phyloP scores from a whole-genome alignment of 2,888 invertebrate genomes.

The Coleophora flavipennella region DNA sequence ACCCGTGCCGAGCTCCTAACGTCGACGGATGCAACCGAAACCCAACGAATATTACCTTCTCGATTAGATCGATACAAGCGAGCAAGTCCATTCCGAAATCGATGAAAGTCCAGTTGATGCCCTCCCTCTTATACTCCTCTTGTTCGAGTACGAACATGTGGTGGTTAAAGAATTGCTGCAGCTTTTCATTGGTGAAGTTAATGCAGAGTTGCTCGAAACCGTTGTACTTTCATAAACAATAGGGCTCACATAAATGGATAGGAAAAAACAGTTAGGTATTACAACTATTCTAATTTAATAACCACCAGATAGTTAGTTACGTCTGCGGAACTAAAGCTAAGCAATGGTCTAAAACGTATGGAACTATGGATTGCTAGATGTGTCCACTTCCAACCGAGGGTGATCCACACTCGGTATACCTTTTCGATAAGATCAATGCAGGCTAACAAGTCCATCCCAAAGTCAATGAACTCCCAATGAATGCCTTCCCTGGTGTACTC shows the following conservation, averaged over 20 bases:
- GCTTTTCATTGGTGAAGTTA: slow-evolving; percentile 98
- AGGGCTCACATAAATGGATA: slow-evolving; percentile 38
- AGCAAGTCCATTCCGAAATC: slow-evolving; percentile 98
- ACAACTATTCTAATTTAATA: slow-evolving; percentile 12
- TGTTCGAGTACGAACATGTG: slow-evolving; percentile 98
- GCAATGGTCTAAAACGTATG: slow-evolving; percentile 21
- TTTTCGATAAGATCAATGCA: slow-evolving; percentile 99
- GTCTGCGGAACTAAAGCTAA: slow-evolving; percentile 33
- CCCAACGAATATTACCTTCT: slow-evolving; percentile 81
- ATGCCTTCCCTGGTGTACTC: slow-evolving; percentile 98
- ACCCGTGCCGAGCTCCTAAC: slow-evolving; percentile 29
- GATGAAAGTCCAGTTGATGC: slow-evolving; percentile 96
- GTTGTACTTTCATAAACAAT: slow-evolving; percentile 80
- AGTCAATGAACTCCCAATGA: slow-evolving; percentile 98
- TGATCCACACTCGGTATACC: slow-evolving; percentile 74
- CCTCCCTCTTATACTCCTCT: slow-evolving; percentile 96
- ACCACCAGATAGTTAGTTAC: slow-evolving; percentile 36
- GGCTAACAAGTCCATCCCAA: slow-evolving; percentile 98
- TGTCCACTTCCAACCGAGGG: slow-evolving; percentile 31
- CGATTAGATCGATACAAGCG: slow-evolving; percentile 95
- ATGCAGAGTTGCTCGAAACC: slow-evolving; percentile 98
- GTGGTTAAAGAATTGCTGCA: slow-evolving; percentile 99
- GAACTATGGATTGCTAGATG: slow-evolving; percentile 21
- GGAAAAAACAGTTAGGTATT: slow-evolving; percentile 33
- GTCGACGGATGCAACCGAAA: slow-evolving; percentile 25